Evolutionary conservation across 2,797 vertebrate species (phyloP).

Genomic region (Gambelia wislizenii): DNA sequence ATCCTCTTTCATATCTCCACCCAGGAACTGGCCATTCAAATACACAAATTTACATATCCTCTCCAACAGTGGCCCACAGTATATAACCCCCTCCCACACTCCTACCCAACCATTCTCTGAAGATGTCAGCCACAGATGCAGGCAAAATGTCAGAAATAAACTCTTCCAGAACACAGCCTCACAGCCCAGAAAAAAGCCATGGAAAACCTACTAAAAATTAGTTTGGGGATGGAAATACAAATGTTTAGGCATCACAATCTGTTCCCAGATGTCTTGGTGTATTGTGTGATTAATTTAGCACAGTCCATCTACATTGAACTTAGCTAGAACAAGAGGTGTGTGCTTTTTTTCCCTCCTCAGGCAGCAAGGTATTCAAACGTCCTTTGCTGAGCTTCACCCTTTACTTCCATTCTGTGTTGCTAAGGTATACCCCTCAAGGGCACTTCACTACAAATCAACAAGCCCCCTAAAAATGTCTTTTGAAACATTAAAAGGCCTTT

Average conservation of each 20-base stretch:
- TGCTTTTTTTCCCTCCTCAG: not conserved
- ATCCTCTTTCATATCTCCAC: too few relatives aligned
- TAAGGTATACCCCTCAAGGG: not conserved
- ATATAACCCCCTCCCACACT: too few relatives aligned
- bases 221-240: not conserved
- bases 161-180: too few relatives aligned
- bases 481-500: constrained; percentile 50
- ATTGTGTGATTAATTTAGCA: not conserved
- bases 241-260: not conserved
- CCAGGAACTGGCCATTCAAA: too few relatives aligned
- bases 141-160: too few relatives aligned
- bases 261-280: not conserved
- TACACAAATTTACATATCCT: too few relatives aligned
- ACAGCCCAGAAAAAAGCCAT: too few relatives aligned
- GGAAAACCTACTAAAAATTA: not conserved
- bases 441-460: constrained; percentile 14
- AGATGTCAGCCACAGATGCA: too few relatives aligned
- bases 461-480: not conserved
- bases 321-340: not conserved
- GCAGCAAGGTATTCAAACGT: not conserved
- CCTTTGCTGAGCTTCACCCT: not conserved
- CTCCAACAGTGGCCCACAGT: too few relatives aligned
- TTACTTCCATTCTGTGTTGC: not conserved
- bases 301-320: too few relatives aligned
- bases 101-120: too few relatives aligned